A percentile compares a stretch with the other conserved stretches of the same genome.
These are phyloP conservation scores for Agrypnia vestita DNA, from an alignment of 1,140 invertebrate species.

Conservation along the genomic window DNA sequence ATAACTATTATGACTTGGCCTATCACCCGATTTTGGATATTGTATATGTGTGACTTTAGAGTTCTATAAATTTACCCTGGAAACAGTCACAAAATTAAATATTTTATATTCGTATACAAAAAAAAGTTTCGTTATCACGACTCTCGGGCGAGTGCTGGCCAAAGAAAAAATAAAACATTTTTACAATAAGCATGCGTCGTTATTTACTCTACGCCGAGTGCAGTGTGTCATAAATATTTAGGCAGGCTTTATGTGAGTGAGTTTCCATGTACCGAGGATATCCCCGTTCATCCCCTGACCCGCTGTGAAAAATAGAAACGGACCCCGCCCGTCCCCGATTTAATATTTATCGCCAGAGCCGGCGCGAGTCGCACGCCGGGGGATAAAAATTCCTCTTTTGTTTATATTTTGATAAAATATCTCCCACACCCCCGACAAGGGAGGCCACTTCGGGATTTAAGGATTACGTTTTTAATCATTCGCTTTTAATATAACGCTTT, in stretches of 20 bases:
- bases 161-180: too few species aligned
- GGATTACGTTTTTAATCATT: constrained; percentile 17
- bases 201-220: constrained; percentile 11
- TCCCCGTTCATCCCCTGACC: constrained; percentile 11
- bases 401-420: constrained; percentile 24
- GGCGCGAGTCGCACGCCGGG: constrained; percentile 2
- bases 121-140: too few species aligned
- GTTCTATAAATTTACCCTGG: too few species aligned
- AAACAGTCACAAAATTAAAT: too few species aligned
- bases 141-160: too few species aligned
- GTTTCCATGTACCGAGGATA: constrained; percentile 29
- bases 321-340: constrained; percentile 8
- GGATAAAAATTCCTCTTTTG: constrained; percentile 28
- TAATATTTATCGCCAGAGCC: constrained; percentile 47
- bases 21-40: too few species aligned
- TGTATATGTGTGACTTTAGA: too few species aligned
- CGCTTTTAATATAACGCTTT: constrained; percentile 32
- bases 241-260: constrained; percentile 41
- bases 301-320: constrained; percentile 47
- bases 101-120: too few species aligned
- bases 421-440: neutral
- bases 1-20: too few species aligned
- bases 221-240: constrained; percentile 48
- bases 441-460: constrained; percentile 17
- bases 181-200: too few species aligned